phyloP scores from a whole-genome alignment of 2,113 vertebrate genomes.

The Climacteris rufus region DNA sequence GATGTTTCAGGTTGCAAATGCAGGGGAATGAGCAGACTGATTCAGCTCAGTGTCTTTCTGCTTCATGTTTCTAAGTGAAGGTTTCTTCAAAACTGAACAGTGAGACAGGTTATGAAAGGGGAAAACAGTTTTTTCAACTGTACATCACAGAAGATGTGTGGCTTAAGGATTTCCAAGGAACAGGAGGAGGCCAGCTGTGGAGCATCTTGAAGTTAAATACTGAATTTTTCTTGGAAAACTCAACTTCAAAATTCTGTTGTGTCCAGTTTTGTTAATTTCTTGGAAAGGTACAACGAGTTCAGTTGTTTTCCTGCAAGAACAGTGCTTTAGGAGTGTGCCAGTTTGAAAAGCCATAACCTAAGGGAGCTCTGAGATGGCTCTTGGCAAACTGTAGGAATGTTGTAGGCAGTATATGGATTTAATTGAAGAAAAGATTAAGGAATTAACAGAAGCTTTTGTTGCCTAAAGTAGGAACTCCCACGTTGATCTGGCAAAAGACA shows the following conservation, averaged over 20 bases:
- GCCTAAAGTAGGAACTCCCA: rapidly evolving
- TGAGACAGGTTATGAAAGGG: neutral
- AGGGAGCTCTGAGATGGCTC: neutral
- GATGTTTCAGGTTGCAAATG: neutral
- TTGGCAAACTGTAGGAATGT: neutral
- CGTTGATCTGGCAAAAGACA: neutral
- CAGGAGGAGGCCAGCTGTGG: neutral
- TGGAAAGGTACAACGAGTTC: neutral
- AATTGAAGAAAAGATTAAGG: neutral
- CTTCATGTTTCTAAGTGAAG: neutral
- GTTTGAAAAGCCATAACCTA: neutral
- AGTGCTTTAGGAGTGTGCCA: neutral
- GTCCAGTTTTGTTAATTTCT: neutral
- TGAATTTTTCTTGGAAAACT: neutral
- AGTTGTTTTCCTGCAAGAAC: neutral
- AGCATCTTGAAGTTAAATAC: neutral
- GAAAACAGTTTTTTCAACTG: neutral
- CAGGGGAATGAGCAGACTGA: neutral
- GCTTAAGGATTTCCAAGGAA: neutral
- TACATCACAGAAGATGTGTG: neutral
- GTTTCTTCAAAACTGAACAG: neutral
- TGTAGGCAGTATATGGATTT: neutral
- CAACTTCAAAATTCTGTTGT: neutral
- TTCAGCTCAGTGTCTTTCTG: neutral
- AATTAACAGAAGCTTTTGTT: neutral